A percentile compares a stretch with the other conserved stretches of the same genome.
Evolutionary conservation across 1,140 invertebrate species (phyloP).

Genomic region (Antheraea pernyi): DNA sequence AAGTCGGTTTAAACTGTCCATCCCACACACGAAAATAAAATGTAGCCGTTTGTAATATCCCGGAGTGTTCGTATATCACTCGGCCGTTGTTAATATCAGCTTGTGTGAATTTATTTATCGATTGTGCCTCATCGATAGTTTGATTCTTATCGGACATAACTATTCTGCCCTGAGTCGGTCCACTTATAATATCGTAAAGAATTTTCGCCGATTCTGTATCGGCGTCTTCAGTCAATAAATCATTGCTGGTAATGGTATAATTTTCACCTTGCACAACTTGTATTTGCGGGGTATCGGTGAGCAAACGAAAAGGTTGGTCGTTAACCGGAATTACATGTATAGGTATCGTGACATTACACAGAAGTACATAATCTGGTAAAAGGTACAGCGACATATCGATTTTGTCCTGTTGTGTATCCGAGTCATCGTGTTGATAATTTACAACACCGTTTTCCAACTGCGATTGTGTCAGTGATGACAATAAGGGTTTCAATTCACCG

Average conservation of each 20-base stretch:
- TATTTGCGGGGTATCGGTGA: constrained; percentile 88
- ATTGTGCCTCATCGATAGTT: constrained; percentile 78
- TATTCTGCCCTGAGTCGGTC: constrained; percentile 86
- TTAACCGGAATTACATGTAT: constrained; percentile 93
- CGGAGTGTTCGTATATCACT: constrained; percentile 92
- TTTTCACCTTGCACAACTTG: constrained; percentile 90
- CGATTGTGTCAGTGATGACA: constrained; percentile 85
- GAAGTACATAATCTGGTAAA: constrained; percentile 85
- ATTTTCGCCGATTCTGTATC: constrained; percentile 91
- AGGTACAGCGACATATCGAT: constrained; percentile 88
- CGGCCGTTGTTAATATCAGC: constrained; percentile 91
- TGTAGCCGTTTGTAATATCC: constrained; percentile 86
- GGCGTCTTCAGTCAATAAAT: constrained; percentile 91
- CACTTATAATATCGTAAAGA: constrained; percentile 91
- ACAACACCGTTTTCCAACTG: constrained; percentile 92
- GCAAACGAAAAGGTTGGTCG: constrained; percentile 91
- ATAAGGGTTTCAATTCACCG: constrained; percentile 83
- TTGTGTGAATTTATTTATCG: constrained; percentile 90
- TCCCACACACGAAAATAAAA: constrained; percentile 96
- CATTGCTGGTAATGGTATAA: constrained; percentile 87
- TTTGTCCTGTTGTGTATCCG: constrained; percentile 87
- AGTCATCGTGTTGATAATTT: constrained; percentile 93
- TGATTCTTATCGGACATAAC: constrained; percentile 81
- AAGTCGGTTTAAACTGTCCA: constrained; percentile 90
- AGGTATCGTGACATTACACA: constrained; percentile 90